phyloP scores from a whole-genome alignment of 2,888 invertebrate genomes.

The Drosophila nr. perissopoda region DNA sequence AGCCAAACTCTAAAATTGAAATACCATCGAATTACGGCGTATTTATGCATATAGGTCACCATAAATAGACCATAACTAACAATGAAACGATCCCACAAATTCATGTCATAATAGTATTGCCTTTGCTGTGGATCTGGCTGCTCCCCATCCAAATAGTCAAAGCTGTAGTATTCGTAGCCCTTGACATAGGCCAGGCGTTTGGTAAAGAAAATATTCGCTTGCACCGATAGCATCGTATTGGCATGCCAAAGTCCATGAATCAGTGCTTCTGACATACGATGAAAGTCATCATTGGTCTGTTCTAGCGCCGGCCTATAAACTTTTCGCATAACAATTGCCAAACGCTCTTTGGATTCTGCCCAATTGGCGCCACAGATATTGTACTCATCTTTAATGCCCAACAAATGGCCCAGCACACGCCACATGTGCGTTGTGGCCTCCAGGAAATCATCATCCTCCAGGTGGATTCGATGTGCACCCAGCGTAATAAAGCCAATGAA shows the following conservation, averaged over 20 bases:
- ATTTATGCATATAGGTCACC: conserved; percentile 85
- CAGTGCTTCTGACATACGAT: conserved; percentile 88
- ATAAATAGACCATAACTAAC: conserved; percentile 80
- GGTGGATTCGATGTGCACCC: conserved; percentile 88
- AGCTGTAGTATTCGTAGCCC: conserved; percentile 86
- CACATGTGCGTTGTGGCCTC: conserved; percentile 93
- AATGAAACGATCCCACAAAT: conserved; percentile 85
- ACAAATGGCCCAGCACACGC: conserved; percentile 91
- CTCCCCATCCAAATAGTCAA: conserved; percentile 74
- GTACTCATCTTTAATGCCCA: conserved; percentile 93
- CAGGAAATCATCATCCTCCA: conserved; percentile 88
- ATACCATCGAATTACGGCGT: conserved; percentile 86
- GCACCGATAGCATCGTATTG: conserved; percentile 87
- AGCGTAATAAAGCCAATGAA: conserved; percentile 92
- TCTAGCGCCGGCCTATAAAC: conserved; percentile 88
- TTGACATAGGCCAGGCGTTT: conserved; percentile 87
- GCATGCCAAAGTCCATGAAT: conserved; percentile 90
- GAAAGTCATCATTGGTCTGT: conserved; percentile 88
- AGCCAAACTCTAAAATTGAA: conserved; percentile 88
- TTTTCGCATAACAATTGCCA: conserved; percentile 86
- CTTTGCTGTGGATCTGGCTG: conserved; percentile 82
- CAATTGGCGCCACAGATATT: conserved; percentile 89
- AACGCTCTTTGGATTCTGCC: conserved; percentile 87
- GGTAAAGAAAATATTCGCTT: conserved; percentile 87
- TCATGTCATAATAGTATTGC: conserved; percentile 84